These are phyloP conservation scores for Forbesichthys agassizii DNA, from an alignment of 2,113 vertebrate genomes.

Conservation along the genomic window DNA sequence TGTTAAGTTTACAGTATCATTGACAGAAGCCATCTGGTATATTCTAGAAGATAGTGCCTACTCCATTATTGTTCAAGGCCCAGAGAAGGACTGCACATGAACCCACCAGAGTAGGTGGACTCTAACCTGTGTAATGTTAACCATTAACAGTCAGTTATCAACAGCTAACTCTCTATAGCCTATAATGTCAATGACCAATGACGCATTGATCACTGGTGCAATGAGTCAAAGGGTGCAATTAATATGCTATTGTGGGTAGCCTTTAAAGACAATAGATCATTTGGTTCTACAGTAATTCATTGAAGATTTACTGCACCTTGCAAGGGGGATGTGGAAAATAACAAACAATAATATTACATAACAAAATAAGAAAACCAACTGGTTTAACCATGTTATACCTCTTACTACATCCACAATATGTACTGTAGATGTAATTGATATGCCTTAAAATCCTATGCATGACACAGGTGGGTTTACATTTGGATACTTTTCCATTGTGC, in stretches of 20 bases:
- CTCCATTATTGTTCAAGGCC: conserved; percentile 19
- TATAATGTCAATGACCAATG: conserved; percentile 37
- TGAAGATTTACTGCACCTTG: neutral
- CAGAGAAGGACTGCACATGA: conserved; percentile 20
- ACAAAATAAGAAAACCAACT: neutral
- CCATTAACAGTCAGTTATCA: conserved; percentile 64
- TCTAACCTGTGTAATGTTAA: conserved; percentile 70
- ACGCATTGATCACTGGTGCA: conserved; percentile 40
- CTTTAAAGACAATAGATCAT: too few species aligned
- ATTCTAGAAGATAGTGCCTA: neutral
- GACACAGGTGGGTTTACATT: neutral
- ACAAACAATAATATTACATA: too few species aligned
- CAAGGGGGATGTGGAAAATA: neutral
- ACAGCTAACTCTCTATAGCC: conserved; percentile 21
- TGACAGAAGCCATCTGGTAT: too few species aligned
- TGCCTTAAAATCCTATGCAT: neutral
- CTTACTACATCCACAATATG: neutral
- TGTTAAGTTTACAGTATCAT: too few species aligned
- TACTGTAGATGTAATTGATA: neutral
- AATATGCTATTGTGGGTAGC: too few species aligned
- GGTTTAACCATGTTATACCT: neutral
- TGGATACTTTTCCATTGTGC: conserved; percentile 12
- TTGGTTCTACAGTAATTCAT: too few species aligned
- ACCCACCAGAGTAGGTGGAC: conserved; percentile 48
- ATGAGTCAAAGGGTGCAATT: conserved; percentile 12